Evolutionary conservation across 2,797 vertebrate species (phyloP).

Genomic region (Poecile montanus): DNA sequence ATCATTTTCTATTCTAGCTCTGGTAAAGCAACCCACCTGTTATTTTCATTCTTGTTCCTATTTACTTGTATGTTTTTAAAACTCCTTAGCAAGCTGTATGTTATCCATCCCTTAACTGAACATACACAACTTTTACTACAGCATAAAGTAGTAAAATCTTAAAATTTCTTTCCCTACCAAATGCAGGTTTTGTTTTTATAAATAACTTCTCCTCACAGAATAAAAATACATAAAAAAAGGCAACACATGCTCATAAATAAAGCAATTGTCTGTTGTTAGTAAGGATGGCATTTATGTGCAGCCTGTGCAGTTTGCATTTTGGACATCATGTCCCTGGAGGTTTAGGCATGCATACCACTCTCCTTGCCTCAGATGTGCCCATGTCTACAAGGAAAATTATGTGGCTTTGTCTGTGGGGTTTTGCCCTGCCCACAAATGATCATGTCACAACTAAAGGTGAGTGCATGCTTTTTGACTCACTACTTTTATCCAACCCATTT

Average conservation of each 20-base stretch:
- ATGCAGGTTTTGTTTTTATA: background rate
- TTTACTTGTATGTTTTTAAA: background rate
- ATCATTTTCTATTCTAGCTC: background rate
- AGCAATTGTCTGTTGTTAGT: background rate
- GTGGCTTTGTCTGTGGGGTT: background rate
- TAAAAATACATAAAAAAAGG: background rate
- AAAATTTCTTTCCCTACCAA: background rate
- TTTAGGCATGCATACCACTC: background rate
- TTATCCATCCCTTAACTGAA: background rate
- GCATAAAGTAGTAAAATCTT: background rate
- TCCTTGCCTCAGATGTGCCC: background rate
- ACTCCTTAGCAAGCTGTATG: background rate
- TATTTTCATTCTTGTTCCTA: background rate
- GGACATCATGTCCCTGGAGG: background rate
- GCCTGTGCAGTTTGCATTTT: background rate
- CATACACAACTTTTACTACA: background rate
- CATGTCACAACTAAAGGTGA: background rate
- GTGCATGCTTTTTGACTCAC: background rate
- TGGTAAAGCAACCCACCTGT: background rate
- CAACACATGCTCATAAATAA: background rate
- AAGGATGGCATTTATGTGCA: background rate
- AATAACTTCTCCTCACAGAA: background rate
- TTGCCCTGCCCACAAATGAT: background rate
- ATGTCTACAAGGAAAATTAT: background rate
- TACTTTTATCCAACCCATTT: background rate